A percentile compares a stretch with the other conserved stretches of the same genome.
phyloP scores from a whole-genome alignment of 2,888 invertebrate genomes.

The Venusia cambrica region DNA sequence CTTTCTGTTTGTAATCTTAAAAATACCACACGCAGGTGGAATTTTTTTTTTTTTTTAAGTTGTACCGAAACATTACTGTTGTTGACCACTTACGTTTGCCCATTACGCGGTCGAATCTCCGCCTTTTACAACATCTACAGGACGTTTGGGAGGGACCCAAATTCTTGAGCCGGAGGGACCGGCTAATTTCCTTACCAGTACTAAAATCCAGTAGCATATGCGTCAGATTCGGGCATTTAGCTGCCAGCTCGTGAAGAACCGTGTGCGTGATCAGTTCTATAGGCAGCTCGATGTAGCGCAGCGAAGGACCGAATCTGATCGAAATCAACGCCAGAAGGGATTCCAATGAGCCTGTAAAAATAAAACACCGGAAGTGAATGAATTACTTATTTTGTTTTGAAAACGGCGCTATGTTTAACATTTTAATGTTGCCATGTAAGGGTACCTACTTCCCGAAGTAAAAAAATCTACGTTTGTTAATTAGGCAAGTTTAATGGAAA shows the following conservation, averaged over 20 bases:
- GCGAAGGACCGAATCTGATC: constrained; percentile 91
- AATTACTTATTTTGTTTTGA: constrained; percentile 6
- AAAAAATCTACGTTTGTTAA: no score
- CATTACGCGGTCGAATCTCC: no score
- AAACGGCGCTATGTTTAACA: constrained; percentile 24
- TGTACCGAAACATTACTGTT: no score
- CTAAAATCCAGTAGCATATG: constrained; percentile 98
- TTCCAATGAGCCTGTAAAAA: constrained; percentile 87
- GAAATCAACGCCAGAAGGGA: constrained; percentile 93
- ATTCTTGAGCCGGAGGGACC: no score
- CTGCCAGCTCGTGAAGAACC: constrained; percentile 97
- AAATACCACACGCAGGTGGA: no score
- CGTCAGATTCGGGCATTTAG: constrained; percentile 96
- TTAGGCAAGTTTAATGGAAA: no score
- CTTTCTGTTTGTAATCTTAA: no score
- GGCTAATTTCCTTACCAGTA: constrained; percentile 82
- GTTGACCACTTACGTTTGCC: no score
- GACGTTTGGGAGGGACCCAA: no score
- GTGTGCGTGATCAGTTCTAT: constrained; percentile 98
- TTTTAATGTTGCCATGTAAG: constrained; percentile 14
- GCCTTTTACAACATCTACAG: no score
- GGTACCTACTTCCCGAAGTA: no score
- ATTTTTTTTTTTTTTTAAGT: no score
- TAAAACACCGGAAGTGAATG: constrained; percentile 20
- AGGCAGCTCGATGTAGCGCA: constrained; percentile 95